These are phyloP conservation scores for Pangasius macronema DNA, from an alignment of 2,797 vertebrate species.

Conservation along the genomic window DNA sequence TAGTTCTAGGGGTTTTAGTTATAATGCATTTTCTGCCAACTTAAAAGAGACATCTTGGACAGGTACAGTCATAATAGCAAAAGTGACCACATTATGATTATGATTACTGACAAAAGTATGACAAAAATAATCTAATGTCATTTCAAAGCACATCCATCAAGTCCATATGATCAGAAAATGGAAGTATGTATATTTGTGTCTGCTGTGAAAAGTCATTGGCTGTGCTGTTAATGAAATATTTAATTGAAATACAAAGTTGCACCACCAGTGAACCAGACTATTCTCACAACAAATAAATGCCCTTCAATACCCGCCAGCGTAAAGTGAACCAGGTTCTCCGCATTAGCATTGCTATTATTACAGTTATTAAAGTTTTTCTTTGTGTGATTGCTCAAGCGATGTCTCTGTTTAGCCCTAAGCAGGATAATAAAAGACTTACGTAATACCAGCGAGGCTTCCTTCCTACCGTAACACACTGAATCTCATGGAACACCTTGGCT, in stretches of 20 bases:
- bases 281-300: background rate
- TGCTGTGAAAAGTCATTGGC: background rate
- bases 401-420: background rate
- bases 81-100: background rate
- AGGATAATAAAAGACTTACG: background rate
- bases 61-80: background rate
- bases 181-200: background rate
- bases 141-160: background rate
- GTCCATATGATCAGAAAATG: background rate
- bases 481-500: slow-evolving; percentile 47
- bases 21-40: background rate
- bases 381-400: background rate
- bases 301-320: background rate
- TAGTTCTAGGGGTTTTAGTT: background rate
- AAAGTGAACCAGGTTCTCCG: background rate
- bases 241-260: background rate
- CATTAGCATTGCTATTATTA: background rate
- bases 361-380: background rate
- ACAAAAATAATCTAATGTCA: background rate
- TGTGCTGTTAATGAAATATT: background rate
- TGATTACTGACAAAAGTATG: background rate
- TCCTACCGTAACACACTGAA: slow-evolving; percentile 12
- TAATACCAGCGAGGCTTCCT: background rate
- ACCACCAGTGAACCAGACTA: background rate
- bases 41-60: background rate